Evolutionary conservation across 2,888 invertebrate genomes (phyloP), one percentile per base, ranked within the genome.

Genomic region (Zhuqinia jingwanae): DNA sequence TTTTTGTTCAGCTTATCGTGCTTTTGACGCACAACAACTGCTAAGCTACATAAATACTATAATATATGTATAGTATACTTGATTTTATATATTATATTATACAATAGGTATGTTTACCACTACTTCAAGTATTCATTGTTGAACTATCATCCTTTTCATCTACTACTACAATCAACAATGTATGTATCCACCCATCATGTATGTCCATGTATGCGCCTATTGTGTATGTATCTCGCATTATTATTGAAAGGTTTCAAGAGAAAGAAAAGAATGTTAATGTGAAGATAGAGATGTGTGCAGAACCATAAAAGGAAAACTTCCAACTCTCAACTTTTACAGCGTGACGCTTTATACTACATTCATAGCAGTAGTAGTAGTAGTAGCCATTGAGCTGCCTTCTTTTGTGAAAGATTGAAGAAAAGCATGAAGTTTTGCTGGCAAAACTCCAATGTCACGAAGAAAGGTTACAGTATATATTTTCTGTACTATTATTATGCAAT

Each of bases 371-470:
- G 47, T 8, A 8, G 47, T 8, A 10, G 47, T 47, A n/a, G 47
- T 53, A 17, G 17, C 25, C 27, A 27, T 47, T 15, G 22, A 50
- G 10, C 20, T 45, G 27, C n/a, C n/a, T 70, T 70, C 80, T 80
- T 45, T 84, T 53, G 60, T 65, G 83, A 77, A 70, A 76, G 83
- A 84, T 58, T 81, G 81, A 73, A 73, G 81, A 83, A 45, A 15
- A 45, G n/a, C 75, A 63, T 83, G 82, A 75, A 83, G 63, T 77
- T 84, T 84, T 25, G 20, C 60, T 84, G 83, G 83, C 83, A 84
- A 20, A 53, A 65, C 15, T 76, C 83, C 83, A 84, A 84, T 84
- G 83, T 84, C 75, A 83, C 76, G 27, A 82, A n/a, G n/a, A n/a
- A 81, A 73, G 70, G 60, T 63, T 79, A 65, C 36, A 79, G 53